These are phyloP conservation scores for Drosophila villosipedis DNA, from an alignment of 2,888 invertebrate genomes.

Conservation along the genomic window DNA sequence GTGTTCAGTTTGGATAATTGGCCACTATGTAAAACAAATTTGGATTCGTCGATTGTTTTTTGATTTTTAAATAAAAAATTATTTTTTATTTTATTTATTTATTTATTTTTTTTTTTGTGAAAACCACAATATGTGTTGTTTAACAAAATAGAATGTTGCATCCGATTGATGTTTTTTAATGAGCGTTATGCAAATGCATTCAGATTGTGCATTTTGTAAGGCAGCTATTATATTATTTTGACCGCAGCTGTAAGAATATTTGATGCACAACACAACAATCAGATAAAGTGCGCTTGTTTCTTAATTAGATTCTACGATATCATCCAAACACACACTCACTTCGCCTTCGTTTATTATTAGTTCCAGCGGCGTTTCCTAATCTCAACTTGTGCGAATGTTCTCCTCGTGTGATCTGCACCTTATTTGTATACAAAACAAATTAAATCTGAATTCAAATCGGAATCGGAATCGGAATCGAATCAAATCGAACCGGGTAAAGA, in stretches of 20 bases:
- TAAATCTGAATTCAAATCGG: slow-evolving; percentile 21
- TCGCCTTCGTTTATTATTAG: not conserved
- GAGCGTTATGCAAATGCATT: not conserved
- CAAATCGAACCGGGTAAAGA: not conserved
- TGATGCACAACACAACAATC: slow-evolving; percentile 55
- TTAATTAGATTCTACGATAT: slow-evolving; percentile 65
- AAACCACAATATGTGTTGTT: not conserved
- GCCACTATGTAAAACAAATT: not conserved
- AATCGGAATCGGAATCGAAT: slow-evolving; percentile 2
- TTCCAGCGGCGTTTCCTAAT: not conserved
- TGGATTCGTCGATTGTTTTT: not conserved
- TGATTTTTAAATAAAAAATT: not conserved
- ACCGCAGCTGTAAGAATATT: slow-evolving; percentile 18
- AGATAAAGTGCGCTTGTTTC: slow-evolving; percentile 74
- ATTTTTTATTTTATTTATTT: not conserved
- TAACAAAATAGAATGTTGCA: not conserved
- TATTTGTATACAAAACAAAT: slow-evolving; percentile 34
- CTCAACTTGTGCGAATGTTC: not conserved
- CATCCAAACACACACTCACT: slow-evolving; percentile 17
- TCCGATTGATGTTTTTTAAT: not conserved
- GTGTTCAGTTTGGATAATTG: not conserved
- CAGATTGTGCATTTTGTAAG: not conserved
- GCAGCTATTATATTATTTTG: not conserved
- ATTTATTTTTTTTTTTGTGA: not conserved
- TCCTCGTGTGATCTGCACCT: slow-evolving; percentile 16